Conservation (phyloP, 1,140 invertebrate species). For the Andrena cerasifolii region DNA sequence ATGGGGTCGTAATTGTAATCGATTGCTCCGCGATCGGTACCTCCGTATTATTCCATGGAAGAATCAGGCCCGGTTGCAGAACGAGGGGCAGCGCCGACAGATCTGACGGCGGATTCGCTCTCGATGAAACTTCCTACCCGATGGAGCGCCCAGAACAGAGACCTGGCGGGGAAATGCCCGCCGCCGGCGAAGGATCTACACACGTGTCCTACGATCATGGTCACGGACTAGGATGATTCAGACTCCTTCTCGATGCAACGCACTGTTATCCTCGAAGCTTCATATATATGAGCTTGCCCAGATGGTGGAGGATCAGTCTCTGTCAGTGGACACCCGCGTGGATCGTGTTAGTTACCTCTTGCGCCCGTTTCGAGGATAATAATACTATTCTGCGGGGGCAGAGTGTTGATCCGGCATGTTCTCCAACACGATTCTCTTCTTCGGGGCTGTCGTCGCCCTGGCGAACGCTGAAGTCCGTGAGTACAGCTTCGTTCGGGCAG, state of each 20-base stretch:
- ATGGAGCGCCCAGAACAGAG: not conserved
- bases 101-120: not conserved
- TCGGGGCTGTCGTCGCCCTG: constrained; percentile 33
- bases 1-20: too few relatives aligned
- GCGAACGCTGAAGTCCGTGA: constrained; percentile 71
- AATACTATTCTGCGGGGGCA: not conserved
- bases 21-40: too few relatives aligned
- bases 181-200: not conserved
- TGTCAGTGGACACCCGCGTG: not conserved
- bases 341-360: not conserved
- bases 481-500: too few relatives aligned
- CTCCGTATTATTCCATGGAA: too few relatives aligned
- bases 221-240: constrained; percentile 72
- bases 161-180: not conserved
- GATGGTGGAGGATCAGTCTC: constrained; percentile 55
- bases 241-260: constrained; percentile 38
- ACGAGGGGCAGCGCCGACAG: too few relatives aligned
- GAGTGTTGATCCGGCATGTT: not conserved
- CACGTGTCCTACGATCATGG: constrained; percentile 48
- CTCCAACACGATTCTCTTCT: not conserved
- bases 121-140: not conserved
- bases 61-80: too few relatives aligned
- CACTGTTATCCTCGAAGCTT: constrained; percentile 59
- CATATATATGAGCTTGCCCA: constrained; percentile 67
- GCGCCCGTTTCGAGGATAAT: not conserved